Evolutionary conservation across 2,888 invertebrate genomes (phyloP).

Genomic region (Idaea biselata): DNA sequence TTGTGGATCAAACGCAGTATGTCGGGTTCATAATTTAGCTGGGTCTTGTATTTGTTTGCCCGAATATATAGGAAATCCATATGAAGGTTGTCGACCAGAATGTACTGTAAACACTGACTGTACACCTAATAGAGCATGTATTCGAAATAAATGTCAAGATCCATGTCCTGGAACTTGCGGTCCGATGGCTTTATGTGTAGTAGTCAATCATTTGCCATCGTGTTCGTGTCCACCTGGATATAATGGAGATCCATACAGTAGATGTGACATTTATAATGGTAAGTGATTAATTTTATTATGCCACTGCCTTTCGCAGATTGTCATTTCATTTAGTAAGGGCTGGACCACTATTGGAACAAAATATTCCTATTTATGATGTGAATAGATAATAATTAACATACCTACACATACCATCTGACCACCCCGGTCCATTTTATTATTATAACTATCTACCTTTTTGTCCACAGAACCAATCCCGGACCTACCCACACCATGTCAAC

Average conservation of each 20-base stretch:
- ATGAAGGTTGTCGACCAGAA: constrained; percentile 88
- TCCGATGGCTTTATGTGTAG: constrained; percentile 85
- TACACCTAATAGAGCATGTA: constrained; percentile 84
- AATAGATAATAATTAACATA: constrained; percentile 9
- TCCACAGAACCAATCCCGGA: constrained; percentile 61
- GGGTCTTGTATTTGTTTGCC: constrained; percentile 86
- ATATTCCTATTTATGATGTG: constrained; percentile 2
- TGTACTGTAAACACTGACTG: constrained; percentile 88
- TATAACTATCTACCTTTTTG: neutral
- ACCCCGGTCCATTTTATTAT: constrained; percentile 4
- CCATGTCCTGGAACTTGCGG: constrained; percentile 90
- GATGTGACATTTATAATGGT: constrained; percentile 74
- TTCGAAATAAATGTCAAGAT: constrained; percentile 87
- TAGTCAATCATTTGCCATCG: constrained; percentile 85
- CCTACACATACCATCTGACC: constrained; percentile 1
- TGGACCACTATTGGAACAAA: too few species aligned
- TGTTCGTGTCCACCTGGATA: constrained; percentile 85
- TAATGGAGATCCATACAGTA: constrained; percentile 87
- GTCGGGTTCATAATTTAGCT: constrained; percentile 79
- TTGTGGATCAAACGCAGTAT: constrained; percentile 83
- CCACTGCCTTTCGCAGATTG: too few species aligned
- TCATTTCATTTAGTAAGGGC: too few species aligned
- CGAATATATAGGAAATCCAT: constrained; percentile 88
- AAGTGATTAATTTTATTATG: constrained; percentile 16
- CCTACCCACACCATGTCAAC: constrained; percentile 81